Evolutionary conservation across 2,113 vertebrate species (phyloP).

Genomic region (Actenoides lindsayi): DNA sequence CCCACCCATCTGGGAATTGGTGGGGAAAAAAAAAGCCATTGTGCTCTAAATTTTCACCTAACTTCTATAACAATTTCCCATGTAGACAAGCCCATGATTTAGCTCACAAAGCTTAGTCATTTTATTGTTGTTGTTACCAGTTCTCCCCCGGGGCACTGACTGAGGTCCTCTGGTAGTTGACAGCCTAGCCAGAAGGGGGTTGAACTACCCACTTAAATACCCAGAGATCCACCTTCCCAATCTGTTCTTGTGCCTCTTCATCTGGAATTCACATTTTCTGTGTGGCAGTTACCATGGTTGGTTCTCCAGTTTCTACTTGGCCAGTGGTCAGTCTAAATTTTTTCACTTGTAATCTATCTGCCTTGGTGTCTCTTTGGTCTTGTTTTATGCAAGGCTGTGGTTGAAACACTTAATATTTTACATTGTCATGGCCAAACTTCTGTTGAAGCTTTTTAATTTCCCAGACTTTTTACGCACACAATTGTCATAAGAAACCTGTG

Average conservation of each 20-base stretch:
- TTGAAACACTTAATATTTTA: conserved; percentile 60
- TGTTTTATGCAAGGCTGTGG: conserved; percentile 36
- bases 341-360: conserved; percentile 48
- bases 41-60: conserved; percentile 26
- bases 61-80: not conserved
- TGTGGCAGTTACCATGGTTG: not conserved
- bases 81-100: not conserved
- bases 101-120: not conserved
- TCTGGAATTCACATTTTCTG: conserved; percentile 29
- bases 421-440: conserved; percentile 23
- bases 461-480: not conserved
- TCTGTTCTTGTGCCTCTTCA: not conserved
- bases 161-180: not conserved
- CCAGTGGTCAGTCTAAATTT: conserved; percentile 45
- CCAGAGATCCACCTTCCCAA: not conserved
- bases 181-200: not conserved
- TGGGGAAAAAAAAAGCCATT: not conserved
- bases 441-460: conserved; percentile 51
- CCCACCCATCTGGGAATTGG: not conserved
- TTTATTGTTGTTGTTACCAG: not conserved
- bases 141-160: not conserved
- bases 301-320: conserved; percentile 53
- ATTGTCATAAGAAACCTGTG: conserved; percentile 26
- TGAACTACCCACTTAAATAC: not conserved
- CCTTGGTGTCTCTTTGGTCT: conserved; percentile 54